phyloP scores from a whole-genome alignment of 2,797 vertebrate genomes.

The Galagoides demidoff region DNA sequence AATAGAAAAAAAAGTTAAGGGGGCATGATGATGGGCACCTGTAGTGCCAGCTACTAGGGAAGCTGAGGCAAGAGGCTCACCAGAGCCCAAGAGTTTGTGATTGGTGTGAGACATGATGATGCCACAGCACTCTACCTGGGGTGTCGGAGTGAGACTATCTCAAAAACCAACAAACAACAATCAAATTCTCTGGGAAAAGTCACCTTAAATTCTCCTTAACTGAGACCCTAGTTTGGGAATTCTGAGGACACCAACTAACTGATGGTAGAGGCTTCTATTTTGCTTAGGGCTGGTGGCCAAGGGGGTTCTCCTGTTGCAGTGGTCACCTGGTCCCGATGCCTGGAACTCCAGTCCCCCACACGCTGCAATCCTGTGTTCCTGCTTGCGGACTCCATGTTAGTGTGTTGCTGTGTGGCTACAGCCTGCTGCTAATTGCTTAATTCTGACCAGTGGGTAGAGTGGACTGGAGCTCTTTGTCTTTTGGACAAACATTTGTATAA shows the following conservation, averaged over 20 bases:
- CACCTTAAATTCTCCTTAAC: constrained; percentile 4
- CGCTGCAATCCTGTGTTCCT: accelerated
- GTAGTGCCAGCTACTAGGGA: no score
- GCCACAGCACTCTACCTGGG: no score
- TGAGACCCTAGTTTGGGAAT: neutral
- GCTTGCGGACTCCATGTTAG: neutral
- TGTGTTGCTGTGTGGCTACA: accelerated
- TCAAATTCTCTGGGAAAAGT: neutral
- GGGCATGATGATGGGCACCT: no score
- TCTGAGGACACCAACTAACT: constrained; percentile 13
- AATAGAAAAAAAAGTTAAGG: no score
- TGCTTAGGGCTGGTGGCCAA: neutral
- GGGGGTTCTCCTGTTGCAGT: neutral
- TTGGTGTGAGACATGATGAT: no score
- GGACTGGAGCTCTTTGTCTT: neutral
- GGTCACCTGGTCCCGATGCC: neutral
- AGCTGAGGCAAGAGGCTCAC: no score
- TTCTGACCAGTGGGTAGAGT: neutral
- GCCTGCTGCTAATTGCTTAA: neutral
- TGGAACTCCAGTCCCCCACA: accelerated
- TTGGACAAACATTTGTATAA: neutral
- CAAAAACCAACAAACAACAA: neutral
- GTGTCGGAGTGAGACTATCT: no score
- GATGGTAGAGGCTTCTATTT: neutral
- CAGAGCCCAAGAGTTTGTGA: no score